These are phyloP conservation scores for Chelidonichthys spinosus DNA, from an alignment of 2,797 vertebrate genomes.

Conservation along the genomic window DNA sequence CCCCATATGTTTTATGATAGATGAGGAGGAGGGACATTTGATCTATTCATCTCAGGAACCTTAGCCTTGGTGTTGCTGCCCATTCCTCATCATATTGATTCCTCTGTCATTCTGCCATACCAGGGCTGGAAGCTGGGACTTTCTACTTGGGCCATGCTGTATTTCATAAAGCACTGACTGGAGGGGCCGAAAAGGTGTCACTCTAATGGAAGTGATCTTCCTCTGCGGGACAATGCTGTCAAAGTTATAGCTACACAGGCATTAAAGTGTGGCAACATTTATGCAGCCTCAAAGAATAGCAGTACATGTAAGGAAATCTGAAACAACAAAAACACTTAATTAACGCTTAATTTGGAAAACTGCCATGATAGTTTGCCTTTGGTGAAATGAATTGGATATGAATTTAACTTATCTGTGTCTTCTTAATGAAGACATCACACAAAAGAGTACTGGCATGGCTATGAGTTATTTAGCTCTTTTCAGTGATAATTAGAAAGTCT, in stretches of 20 bases:
- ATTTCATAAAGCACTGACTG: conserved; percentile 75
- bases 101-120: conserved; percentile 66
- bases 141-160: conserved; percentile 68
- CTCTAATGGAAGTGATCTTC: conserved; percentile 66
- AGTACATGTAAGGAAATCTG: background rate
- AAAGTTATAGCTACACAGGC: conserved; percentile 46
- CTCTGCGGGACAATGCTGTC: conserved; percentile 65
- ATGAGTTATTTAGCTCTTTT: conserved; percentile 5
- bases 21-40: conserved; percentile 59
- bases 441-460: background rate
- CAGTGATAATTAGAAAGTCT: conserved; percentile 1
- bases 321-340: background rate
- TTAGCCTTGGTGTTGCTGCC: conserved; percentile 66
- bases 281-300: conserved; percentile 22
- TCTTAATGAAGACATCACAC: background rate
- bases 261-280: conserved; percentile 42
- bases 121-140: conserved; percentile 67
- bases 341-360: background rate
- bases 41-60: conserved; percentile 71
- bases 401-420: background rate
- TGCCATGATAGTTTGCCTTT: background rate
- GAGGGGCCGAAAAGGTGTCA: conserved; percentile 52
- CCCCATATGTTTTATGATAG: conserved; percentile 58
- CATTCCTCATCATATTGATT: conserved; percentile 80
- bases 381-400: background rate